A percentile compares a stretch with the other conserved stretches of the same genome.
Evolutionary conservation across 2,113 vertebrate species (phyloP).

Genomic region (Corythoichthys intestinalis): DNA sequence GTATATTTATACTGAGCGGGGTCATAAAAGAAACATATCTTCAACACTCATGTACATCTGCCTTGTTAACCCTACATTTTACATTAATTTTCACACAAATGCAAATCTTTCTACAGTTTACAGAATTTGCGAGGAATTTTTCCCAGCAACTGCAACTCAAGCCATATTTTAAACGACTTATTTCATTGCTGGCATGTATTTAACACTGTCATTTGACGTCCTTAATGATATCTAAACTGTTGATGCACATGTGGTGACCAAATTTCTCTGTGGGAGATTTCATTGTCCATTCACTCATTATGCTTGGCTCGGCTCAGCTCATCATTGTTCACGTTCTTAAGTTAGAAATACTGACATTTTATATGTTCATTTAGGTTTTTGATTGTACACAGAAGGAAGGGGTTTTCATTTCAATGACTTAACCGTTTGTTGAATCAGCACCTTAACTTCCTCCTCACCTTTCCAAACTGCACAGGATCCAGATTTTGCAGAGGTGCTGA

Average conservation of each 20-base stretch:
- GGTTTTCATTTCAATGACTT: background rate
- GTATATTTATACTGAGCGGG: slow-evolving; percentile 38
- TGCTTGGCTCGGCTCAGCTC: slow-evolving; percentile 14
- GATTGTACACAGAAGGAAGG: background rate
- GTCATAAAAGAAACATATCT: slow-evolving; percentile 65
- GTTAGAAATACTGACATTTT: background rate
- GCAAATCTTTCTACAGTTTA: background rate
- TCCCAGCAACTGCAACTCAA: slow-evolving; percentile 20
- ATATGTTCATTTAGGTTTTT: background rate
- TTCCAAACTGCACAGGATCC: slow-evolving; percentile 74
- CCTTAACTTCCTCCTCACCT: background rate
- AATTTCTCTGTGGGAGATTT: slow-evolving; percentile 21
- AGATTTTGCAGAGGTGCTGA: slow-evolving; percentile 90
- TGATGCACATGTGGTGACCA: slow-evolving; percentile 6
- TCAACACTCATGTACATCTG: slow-evolving; percentile 56
- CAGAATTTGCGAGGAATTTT: slow-evolving; percentile 27
- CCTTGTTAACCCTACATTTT: slow-evolving; percentile 54
- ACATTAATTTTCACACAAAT: slow-evolving; percentile 5
- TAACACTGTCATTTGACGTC: slow-evolving; percentile 11
- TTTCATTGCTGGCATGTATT: background rate
- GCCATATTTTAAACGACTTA: slow-evolving; percentile 22
- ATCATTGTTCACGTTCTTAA: slow-evolving; percentile 15
- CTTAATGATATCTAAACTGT: slow-evolving; percentile 7
- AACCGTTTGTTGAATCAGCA: background rate
- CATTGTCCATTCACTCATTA: background rate